Evolutionary conservation across 2,113 vertebrate genomes (phyloP), one percentile per base, ranked within the genome.

Genomic region (Eleginops maclovinus): DNA sequence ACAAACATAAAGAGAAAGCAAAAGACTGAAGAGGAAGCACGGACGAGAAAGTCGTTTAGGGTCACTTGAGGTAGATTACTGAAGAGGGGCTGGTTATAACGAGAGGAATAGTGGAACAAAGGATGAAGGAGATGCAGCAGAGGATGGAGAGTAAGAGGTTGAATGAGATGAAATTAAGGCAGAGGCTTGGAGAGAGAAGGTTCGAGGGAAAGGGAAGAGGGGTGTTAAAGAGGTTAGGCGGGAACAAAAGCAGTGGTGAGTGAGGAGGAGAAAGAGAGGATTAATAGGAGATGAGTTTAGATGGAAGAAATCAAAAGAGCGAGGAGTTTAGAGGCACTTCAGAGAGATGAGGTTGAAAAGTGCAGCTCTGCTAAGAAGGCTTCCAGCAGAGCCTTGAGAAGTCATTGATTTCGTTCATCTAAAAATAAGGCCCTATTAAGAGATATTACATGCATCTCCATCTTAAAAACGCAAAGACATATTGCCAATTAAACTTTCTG

Each of bases 41-140:
- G 53, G 76, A 65, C 2, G 21, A 86, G 62, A 70, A 82, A 84
- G 83, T 79, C 60, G 36, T 84, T 72, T 64, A 40, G 83, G 88
- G 79, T 87, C 82, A 85, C 72, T 84, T 68, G 82, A 83, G 78
- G 61, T 63, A 73, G 75, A 89, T 88, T 89, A 85, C 60, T n/a
- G 56, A 36, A 72, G 62, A 76, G 62, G 54, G 65, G 63, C 53
- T 0, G 50, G 60, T 49, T 40, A 67, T 74, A 88, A 92, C 81
- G 84, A 77, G 79, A 80, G 58, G 50, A 72, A 73, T 31, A 28
- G 74, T 74, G 62, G 79, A 72, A 81, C 73, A 80, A 84, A 77
- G 72, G 61, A 58, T 70, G 62, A 41, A 77, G 53, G 69, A 81
- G 81, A 79, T 77, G 75, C 50, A 63, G 69, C 62, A 31, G 43